These are phyloP conservation scores for Pyrrhosoma nymphula DNA, from an alignment of 2,888 invertebrate genomes.

Conservation along the genomic window DNA sequence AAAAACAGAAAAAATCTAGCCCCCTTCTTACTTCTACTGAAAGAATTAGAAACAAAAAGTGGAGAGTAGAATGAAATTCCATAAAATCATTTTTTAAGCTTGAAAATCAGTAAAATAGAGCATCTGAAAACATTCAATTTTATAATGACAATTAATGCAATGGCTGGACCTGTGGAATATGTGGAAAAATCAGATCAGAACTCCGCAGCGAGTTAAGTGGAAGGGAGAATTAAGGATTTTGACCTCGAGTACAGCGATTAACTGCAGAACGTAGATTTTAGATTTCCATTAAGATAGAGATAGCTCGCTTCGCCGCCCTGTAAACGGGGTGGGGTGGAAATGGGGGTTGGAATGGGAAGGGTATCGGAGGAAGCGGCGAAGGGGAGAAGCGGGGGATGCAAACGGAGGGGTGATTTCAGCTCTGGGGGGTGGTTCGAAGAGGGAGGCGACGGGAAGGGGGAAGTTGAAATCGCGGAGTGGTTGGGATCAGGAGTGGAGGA, in stretches of 20 bases:
- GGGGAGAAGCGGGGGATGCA: neutral
- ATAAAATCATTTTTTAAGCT: too few species aligned
- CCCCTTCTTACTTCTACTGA: too few species aligned
- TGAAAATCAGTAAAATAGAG: neutral
- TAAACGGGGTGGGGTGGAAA: neutral
- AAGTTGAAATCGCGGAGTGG: slow-evolving; percentile 10
- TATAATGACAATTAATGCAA: neutral
- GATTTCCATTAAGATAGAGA: slow-evolving; percentile 36
- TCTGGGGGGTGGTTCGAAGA: neutral
- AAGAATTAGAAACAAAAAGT: too few species aligned
- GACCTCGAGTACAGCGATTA: neutral
- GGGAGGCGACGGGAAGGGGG: neutral
- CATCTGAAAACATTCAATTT: neutral
- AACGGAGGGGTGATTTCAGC: neutral
- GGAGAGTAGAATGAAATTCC: too few species aligned
- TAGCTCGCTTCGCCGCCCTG: neutral
- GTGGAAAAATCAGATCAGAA: neutral
- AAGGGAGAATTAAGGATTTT: neutral
- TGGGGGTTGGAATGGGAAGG: neutral
- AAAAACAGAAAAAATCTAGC: too few species aligned
- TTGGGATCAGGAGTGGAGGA: slow-evolving; percentile 22
- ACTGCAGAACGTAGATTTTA: neutral
- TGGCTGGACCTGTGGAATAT: neutral
- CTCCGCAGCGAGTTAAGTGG: neutral
- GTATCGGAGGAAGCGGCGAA: neutral